phyloP scores from a whole-genome alignment of 2,888 invertebrate genomes.

The Calameuta filiformis region DNA sequence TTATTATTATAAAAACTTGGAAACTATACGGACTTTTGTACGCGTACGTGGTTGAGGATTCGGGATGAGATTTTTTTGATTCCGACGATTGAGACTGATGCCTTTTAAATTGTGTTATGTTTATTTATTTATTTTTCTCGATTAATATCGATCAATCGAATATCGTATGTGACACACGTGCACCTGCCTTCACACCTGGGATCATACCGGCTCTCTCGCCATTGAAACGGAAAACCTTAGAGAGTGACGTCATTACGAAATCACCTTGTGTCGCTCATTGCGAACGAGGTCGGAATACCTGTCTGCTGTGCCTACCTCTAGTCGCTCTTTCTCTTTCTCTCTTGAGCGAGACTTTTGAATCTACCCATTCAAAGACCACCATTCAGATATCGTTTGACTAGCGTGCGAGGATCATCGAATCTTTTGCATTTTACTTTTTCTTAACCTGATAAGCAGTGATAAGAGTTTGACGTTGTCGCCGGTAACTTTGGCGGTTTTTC shows the following conservation, averaged over 20 bases:
- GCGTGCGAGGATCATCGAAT: neutral
- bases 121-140: neutral
- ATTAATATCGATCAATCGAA: neutral
- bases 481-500: neutral
- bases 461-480: neutral
- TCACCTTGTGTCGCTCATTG: slow-evolving; percentile 31
- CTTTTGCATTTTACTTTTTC: neutral
- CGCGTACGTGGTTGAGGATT: neutral
- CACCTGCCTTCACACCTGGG: slow-evolving; percentile 23
- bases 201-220: slow-evolving; percentile 9
- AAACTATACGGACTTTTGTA: neutral
- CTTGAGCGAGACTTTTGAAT: neutral
- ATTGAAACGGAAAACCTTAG: neutral
- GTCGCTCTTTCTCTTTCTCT: neutral
- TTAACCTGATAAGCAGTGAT: neutral
- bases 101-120: neutral
- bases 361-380: neutral
- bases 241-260: slow-evolving; percentile 40
- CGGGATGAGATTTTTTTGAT: neutral
- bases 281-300: neutral
- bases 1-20: neutral
- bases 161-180: neutral
- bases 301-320: neutral
- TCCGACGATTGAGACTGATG: neutral
- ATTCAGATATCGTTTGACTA: neutral